Base-by-base conservation (phyloP, 2,888 invertebrate species). In the Spicauda simplicius region DNA sequence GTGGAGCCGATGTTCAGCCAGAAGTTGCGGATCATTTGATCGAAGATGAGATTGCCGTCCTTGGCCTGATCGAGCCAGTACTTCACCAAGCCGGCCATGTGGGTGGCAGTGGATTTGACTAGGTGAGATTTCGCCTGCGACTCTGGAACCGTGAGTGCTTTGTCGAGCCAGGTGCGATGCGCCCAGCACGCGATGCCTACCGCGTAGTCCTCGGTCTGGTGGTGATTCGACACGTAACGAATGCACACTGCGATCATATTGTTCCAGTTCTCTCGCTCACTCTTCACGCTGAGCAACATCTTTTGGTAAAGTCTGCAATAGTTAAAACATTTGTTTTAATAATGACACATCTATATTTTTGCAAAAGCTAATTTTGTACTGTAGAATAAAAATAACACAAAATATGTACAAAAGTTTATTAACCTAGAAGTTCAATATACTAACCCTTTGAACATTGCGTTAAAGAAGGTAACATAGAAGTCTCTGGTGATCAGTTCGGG, bases 231-330 rank as follows among this genome's bases (percentile, higher is more conserved):
- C 20, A 89, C 59, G 70, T 87, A 84, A 2, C 85, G 95, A 19
- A 97, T 81, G 80, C 97, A 97, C 81, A 98, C 98, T 19, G 96
- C 93, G 74, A 96, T 95, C 1, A 97, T 94, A 55, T 93, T 94
- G 20, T 95, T 93, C 76, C 97, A 94, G 0, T 95, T 94, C 56
- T 95, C 91, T 18, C 94, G 93, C 85, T 97, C 97, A 53, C 95
- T 95, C 72, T 95, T 95, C 55, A 96, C 96, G 45, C 14, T 14
- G 18, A 60, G 30, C 52, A 33, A 6, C 19, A 30, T 19, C 19
- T 14, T 50, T 30, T 59, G 60, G 6, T 30, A 18, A 12, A 60
- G 60, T 14, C 60, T 60, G 60, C 16, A 16, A 48, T 12, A 4
- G 10, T 41, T 5, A 41, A 10, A 12, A 41, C 3, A 25, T 25